These are phyloP conservation scores for Porites rus DNA, from an alignment of 92 coral and sea anemone genomes.

Conservation along the genomic window DNA sequence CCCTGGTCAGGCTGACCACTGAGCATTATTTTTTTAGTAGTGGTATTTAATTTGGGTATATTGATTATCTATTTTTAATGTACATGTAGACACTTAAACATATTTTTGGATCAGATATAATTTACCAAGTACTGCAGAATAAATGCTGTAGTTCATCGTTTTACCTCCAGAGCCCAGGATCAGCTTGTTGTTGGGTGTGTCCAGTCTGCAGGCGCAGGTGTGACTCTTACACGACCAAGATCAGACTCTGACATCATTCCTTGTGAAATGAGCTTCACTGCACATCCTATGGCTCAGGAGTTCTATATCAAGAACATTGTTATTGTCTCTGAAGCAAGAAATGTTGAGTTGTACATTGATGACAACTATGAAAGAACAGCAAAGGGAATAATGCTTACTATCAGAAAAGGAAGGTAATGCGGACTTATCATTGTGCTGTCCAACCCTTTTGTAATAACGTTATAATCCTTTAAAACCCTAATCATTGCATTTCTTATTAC, in stretches of 20 bases:
- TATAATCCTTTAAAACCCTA: too few species aligned
- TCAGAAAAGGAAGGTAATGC: conserved; percentile 87
- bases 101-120: too few species aligned
- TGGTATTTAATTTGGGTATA: too few species aligned
- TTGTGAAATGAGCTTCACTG: conserved; percentile 95
- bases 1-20: too few species aligned
- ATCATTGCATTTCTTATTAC: too few species aligned
- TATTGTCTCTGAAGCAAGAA: conserved; percentile 97
- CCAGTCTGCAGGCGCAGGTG: conserved; percentile 95
- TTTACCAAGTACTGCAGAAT: too few species aligned
- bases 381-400: conserved; percentile 96
- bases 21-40: too few species aligned
- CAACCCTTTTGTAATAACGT: too few species aligned
- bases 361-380: conserved; percentile 94
- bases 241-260: conserved; percentile 81
- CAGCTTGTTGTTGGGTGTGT: conserved; percentile 97
- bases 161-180: conserved; percentile 81
- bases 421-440: too few species aligned
- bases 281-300: conserved; percentile 95
- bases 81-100: too few species aligned
- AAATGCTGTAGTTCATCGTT: too few species aligned
- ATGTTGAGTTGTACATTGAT: conserved; percentile 94
- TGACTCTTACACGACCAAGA: conserved; percentile 80
- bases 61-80: too few species aligned
- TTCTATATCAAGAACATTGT: conserved; percentile 93